Evolutionary conservation across 2,797 vertebrate genomes (phyloP).

Genomic region (Loris lydekkerianus): DNA sequence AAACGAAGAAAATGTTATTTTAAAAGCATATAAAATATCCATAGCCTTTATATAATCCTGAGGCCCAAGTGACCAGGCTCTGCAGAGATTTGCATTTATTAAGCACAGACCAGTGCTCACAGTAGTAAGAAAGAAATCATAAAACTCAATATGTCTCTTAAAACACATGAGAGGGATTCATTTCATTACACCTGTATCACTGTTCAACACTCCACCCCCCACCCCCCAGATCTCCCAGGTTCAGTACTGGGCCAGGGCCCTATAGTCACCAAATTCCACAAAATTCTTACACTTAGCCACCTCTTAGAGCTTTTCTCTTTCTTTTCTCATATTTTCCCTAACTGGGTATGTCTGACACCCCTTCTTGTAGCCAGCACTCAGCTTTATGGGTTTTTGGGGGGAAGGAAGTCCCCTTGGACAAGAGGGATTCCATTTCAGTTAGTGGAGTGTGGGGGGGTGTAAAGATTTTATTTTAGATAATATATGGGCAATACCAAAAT

Average conservation of each 20-base stretch:
- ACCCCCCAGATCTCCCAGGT: neutral
- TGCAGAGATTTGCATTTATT: slow-evolving; percentile 57
- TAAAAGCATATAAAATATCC: slow-evolving; percentile 49
- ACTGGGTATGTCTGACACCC: neutral
- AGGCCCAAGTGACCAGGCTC: slow-evolving; percentile 23
- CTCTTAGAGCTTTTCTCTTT: neutral
- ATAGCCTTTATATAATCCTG: slow-evolving; percentile 40
- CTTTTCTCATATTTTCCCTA: neutral
- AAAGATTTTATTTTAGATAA: neutral
- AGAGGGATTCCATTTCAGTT: neutral
- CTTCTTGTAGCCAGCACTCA: neutral
- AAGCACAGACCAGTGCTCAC: slow-evolving; percentile 52
- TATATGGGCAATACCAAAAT: neutral
- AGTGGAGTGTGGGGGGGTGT: neutral
- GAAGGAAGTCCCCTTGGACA: neutral
- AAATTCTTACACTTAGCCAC: neutral
- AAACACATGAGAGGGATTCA: slow-evolving; percentile 59
- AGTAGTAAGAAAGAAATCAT: slow-evolving; percentile 71
- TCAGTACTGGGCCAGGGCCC: neutral
- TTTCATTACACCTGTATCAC: slow-evolving; percentile 68
- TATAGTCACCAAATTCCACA: neutral
- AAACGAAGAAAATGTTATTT: slow-evolving; percentile 52
- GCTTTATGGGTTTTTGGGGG: neutral
- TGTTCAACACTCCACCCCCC: neutral
- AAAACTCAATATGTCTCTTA: slow-evolving; percentile 76